These are phyloP conservation scores for Urophycis tenuis DNA, from an alignment of 2,797 vertebrate species.

Conservation along the genomic window DNA sequence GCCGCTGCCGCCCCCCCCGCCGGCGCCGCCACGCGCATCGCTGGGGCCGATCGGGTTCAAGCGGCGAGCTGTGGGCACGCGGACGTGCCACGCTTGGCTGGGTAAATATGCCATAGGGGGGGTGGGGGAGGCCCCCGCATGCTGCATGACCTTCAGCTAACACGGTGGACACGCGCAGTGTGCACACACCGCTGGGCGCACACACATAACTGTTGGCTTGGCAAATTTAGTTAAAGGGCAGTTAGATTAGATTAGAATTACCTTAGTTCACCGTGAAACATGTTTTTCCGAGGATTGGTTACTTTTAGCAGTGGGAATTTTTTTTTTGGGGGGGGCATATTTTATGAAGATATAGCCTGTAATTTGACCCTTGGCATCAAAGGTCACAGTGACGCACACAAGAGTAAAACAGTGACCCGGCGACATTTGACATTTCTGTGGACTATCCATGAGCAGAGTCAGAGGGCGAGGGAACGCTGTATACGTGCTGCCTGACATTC, in stretches of 20 bases:
- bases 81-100: conserved; percentile 34
- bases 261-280: conserved; percentile 19
- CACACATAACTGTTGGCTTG: conserved; percentile 22
- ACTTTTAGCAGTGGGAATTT: background rate
- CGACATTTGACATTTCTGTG: conserved; percentile 20
- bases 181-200: conserved; percentile 1
- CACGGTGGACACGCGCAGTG: conserved; percentile 25
- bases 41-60: conserved; percentile 45
- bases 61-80: conserved; percentile 27
- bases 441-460: conserved; percentile 10
- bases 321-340: no score
- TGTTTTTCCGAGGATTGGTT: background rate
- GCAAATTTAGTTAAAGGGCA: conserved; percentile 26
- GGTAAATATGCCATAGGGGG: conserved; percentile 52
- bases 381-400: conserved; percentile 5
- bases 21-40: conserved; percentile 22
- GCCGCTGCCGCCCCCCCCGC: conserved; percentile 7
- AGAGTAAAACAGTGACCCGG: conserved; percentile 9
- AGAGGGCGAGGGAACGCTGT: conserved; percentile 16
- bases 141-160: conserved; percentile 53
- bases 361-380: background rate
- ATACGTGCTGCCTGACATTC: conserved; percentile 19
- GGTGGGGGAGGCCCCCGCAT: no score
- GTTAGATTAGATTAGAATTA: conserved; percentile 29
- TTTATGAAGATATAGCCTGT: background rate